Evolutionary conservation across 2,797 vertebrate genomes (phyloP).

Genomic region (Pteropus rufus): DNA sequence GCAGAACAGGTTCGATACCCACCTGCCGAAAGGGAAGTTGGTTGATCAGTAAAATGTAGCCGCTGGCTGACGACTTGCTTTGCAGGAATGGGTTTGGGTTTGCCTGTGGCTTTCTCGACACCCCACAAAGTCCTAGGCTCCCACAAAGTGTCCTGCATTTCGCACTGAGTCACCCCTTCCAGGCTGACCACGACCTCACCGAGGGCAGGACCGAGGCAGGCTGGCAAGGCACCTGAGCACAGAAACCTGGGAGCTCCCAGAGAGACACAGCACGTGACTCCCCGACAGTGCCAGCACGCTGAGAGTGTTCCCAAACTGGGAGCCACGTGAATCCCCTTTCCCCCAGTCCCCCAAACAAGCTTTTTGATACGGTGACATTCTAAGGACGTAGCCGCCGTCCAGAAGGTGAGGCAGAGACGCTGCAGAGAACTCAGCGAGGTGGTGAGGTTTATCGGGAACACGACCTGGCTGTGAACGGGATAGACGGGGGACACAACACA

Average conservation of each 20-base stretch:
- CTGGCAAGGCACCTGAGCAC: background rate
- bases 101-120: background rate
- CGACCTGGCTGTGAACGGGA: rapidly evolving
- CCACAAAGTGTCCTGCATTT: background rate
- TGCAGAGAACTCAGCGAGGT: rapidly evolving
- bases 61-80: background rate
- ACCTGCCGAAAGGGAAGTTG: background rate
- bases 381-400: background rate
- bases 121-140: background rate
- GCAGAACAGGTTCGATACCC: background rate
- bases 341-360: background rate
- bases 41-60: background rate
- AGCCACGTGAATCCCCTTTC: background rate
- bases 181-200: background rate
- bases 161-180: background rate
- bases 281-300: rapidly evolving
- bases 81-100: background rate
- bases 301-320: background rate
- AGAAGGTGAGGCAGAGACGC: background rate
- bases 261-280: background rate
- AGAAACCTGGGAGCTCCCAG: background rate
- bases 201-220: background rate
- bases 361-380: background rate
- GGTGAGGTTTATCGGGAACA: rapidly evolving
- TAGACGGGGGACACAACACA: too few relatives aligned